phyloP scores from a whole-genome alignment of 2,113 vertebrate species.

The Coptodon rendalli region DNA sequence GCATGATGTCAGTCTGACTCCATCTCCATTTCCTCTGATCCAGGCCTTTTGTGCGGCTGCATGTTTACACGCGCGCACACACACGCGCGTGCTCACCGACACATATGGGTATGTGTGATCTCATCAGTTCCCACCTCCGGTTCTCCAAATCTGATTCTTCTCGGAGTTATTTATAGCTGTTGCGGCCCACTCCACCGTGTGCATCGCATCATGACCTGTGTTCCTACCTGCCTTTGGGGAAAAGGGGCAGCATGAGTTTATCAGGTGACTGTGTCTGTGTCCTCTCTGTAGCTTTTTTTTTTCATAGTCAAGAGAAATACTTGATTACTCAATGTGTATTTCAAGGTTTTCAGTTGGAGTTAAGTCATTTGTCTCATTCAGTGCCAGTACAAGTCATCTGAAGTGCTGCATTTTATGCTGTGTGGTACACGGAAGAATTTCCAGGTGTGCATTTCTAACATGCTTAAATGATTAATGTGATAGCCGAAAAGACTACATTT shows the following conservation, averaged over 20 bases:
- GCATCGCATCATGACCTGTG: slow-evolving; percentile 45
- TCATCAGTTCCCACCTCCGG: slow-evolving; percentile 65
- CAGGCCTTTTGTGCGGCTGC: slow-evolving; percentile 3
- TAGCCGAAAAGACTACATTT: not conserved
- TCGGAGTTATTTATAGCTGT: slow-evolving; percentile 60
- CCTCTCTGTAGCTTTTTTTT: not conserved
- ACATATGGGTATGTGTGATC: slow-evolving; percentile 45
- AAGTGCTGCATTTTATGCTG: not conserved
- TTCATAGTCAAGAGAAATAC: not conserved
- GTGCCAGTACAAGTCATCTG: not conserved
- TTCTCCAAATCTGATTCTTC: slow-evolving; percentile 64
- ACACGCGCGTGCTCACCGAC: not conserved
- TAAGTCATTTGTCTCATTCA: not conserved
- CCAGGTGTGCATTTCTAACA: not conserved
- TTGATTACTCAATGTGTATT: not conserved
- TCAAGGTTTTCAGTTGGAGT: not conserved
- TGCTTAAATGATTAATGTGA: not conserved
- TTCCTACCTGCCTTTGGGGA: slow-evolving; percentile 22
- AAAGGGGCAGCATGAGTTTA: not conserved
- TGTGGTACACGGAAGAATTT: not conserved
- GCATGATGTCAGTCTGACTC: slow-evolving; percentile 49
- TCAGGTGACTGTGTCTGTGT: not conserved
- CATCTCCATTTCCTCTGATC: slow-evolving; percentile 19
- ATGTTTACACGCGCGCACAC: not conserved
- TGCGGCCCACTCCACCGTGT: slow-evolving; percentile 36